A percentile compares a stretch with the other conserved stretches of the same genome.
Evolutionary conservation across 2,113 vertebrate genomes (phyloP).

Genomic region (Pyxicephalus adspersus): DNA sequence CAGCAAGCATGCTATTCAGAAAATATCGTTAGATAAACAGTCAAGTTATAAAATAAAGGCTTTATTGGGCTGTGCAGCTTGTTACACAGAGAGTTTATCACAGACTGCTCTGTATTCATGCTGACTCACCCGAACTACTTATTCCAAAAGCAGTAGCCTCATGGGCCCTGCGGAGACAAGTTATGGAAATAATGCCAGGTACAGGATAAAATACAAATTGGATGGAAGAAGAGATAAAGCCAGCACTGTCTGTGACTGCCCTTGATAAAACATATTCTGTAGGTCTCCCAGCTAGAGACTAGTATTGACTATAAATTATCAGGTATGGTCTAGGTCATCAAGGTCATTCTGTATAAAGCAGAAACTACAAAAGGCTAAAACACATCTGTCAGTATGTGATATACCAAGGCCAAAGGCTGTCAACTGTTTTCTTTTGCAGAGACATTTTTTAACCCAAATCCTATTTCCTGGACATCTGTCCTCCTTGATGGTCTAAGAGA

Average conservation of each 20-base stretch:
- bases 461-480: no score
- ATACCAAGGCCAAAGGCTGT: no score
- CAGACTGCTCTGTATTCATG: constrained; percentile 45
- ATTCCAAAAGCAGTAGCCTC: constrained; percentile 46
- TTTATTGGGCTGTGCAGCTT: constrained; percentile 25
- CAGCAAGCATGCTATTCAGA: neutral
- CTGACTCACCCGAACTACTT: constrained; percentile 2
- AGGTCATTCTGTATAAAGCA: neutral
- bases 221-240: constrained; percentile 29
- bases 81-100: constrained; percentile 33
- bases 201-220: constrained; percentile 37
- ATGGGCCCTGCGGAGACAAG: constrained; percentile 31
- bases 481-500: no score
- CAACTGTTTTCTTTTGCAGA: no score
- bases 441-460: no score
- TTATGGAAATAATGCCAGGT: constrained; percentile 47
- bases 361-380: neutral
- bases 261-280: constrained; percentile 29
- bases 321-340: constrained; percentile 10
- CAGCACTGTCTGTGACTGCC: neutral
- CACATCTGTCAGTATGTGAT: no score
- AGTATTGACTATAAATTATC: neutral
- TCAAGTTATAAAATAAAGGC: constrained; percentile 27
- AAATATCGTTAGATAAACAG: neutral
- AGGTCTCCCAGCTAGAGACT: constrained; percentile 27